Conservation (phyloP, 2,888 invertebrate genomes). For the Galerucella nymphaeae region DNA sequence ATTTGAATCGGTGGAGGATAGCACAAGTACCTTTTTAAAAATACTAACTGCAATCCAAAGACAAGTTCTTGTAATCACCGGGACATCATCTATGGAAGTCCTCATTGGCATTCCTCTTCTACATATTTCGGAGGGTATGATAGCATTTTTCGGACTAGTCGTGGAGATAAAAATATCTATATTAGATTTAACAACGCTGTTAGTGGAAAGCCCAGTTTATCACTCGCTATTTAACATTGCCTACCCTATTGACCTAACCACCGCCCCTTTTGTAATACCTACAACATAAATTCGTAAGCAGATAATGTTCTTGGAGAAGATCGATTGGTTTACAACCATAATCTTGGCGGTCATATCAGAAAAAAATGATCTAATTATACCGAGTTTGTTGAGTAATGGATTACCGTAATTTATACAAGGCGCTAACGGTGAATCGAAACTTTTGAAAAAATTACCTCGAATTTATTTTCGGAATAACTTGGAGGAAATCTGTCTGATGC, state of each 20-base stretch:
- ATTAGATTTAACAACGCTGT: too few species aligned
- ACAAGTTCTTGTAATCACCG: too few species aligned
- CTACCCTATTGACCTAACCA: slow-evolving; percentile 20
- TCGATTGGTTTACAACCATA: slow-evolving; percentile 48
- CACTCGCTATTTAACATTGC: slow-evolving; percentile 14
- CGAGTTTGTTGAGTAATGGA: slow-evolving; percentile 46
- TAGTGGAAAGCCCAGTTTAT: background rate
- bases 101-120: too few species aligned
- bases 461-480: slow-evolving; percentile 48
- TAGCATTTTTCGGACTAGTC: too few species aligned
- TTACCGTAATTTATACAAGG: slow-evolving; percentile 49
- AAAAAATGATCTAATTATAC: slow-evolving; percentile 52
- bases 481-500: slow-evolving; percentile 30
- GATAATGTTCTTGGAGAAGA: slow-evolving; percentile 40
- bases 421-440: slow-evolving; percentile 52
- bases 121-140: too few species aligned
- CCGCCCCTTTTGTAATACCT: slow-evolving; percentile 37
- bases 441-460: slow-evolving; percentile 52
- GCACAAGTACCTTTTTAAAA: too few species aligned
- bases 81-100: too few species aligned
- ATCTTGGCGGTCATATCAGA: slow-evolving; percentile 45
- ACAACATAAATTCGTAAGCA: slow-evolving; percentile 42
- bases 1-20: too few species aligned
- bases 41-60: too few species aligned
- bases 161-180: too few species aligned